phyloP scores from a whole-genome alignment of 1,140 invertebrate species.

The Drosophila novamexicana region DNA sequence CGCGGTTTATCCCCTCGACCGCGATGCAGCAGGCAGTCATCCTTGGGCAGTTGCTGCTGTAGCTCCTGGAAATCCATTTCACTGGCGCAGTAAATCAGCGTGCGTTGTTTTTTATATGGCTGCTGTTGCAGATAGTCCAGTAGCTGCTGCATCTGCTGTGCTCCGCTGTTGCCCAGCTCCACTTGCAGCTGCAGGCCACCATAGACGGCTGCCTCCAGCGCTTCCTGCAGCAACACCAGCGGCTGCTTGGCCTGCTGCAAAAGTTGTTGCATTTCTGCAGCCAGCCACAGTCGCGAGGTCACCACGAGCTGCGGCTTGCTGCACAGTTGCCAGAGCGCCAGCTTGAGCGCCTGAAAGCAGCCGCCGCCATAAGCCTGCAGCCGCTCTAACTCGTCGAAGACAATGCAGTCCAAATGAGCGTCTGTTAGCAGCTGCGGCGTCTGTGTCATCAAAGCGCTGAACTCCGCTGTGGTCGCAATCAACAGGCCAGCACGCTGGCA shows the following conservation, averaged over 20 bases:
- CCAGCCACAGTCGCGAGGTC: constrained; percentile 9
- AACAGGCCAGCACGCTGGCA: background rate
- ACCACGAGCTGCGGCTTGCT: constrained; percentile 3
- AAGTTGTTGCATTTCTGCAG: background rate
- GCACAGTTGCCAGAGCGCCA: background rate
- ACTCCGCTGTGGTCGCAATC: constrained; percentile 7
- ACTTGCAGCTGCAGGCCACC: constrained; percentile 6
- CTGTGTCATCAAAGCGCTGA: background rate
- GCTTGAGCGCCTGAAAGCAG: constrained; percentile 4
- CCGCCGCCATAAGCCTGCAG: constrained; percentile 11
- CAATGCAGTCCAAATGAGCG: background rate
- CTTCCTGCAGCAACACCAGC: constrained; percentile 7
- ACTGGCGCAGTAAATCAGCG: constrained; percentile 13
- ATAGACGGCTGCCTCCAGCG: constrained; percentile 27
- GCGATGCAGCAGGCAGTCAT: constrained; percentile 14
- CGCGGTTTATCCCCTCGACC: constrained; percentile 14
- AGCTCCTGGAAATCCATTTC: constrained; percentile 1
- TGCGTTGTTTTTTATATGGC: constrained; percentile 1
- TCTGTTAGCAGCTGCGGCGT: background rate
- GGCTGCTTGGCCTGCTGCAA: constrained; percentile 13
- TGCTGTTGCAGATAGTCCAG: background rate
- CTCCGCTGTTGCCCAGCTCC: background rate
- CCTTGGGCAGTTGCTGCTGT: background rate
- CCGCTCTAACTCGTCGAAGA: constrained; percentile 13
- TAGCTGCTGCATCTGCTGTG: constrained; percentile 22